Conservation (phyloP, 2,888 invertebrate species). For the Chironomus tentans region DNA sequence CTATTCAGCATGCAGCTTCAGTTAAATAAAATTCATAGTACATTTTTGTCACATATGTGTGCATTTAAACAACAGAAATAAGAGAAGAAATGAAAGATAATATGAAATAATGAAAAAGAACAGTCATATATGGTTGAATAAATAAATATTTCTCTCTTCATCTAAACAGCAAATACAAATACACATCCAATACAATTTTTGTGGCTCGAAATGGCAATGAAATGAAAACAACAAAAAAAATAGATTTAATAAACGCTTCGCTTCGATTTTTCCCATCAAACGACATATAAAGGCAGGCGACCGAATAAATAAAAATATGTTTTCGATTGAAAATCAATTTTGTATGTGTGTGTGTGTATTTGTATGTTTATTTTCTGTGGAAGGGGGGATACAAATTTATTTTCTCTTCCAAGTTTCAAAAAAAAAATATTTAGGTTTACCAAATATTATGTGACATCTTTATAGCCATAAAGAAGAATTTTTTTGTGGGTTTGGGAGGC, state of each 20-base stretch:
- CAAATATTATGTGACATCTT: not conserved
- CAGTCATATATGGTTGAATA: not conserved
- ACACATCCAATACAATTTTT: not conserved
- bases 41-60: too few species aligned
- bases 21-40: too few species aligned
- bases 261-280: not conserved
- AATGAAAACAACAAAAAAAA: not conserved
- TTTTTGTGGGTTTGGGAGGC: too few species aligned
- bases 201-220: not conserved
- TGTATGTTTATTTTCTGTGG: not conserved
- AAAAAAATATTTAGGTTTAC: too few species aligned
- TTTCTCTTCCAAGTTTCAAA: not conserved
- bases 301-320: conserved; percentile 1
- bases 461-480: not conserved
- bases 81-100: too few species aligned
- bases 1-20: too few species aligned
- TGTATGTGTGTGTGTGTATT: not conserved
- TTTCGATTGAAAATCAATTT: conserved; percentile 6
- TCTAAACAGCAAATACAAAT: not conserved
- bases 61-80: too few species aligned
- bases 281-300: not conserved
- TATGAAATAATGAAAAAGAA: too few species aligned
- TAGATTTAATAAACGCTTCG: conserved; percentile 1
- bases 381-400: not conserved
- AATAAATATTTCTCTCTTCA: not conserved